Base-by-base conservation (phyloP, 2,888 invertebrate genomes). In the Drosophila rubida region DNA sequence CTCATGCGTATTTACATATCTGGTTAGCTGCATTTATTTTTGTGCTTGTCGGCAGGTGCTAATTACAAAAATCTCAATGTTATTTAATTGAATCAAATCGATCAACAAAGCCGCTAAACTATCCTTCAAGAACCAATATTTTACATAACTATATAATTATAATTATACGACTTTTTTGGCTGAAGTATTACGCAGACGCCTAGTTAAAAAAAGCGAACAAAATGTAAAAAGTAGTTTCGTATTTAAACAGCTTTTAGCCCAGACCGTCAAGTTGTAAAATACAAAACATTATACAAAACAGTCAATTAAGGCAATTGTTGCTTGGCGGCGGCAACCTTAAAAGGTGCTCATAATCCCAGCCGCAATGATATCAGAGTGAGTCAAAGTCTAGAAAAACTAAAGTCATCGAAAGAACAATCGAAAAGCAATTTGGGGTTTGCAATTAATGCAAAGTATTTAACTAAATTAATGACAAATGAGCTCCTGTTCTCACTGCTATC, bases 381-480 rank as follows among this genome's bases (percentile, higher is more conserved):
- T 37, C 35, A 30, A 54, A 44, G 42, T 53, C 42, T 19, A 23
- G 9, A 13, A 42, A 19, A 61, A 45, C 35, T 48, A 39, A 35
- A 46, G 23, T 35, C 41, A 55, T 51, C 50, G 44, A 22, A 14
- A 22, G 9, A 66, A 41, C 61, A 64, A 75, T 80, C 80, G 51
- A 75, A 67, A 32, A 69, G 13, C 81, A 75, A 83, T 70, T 69
- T 68, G 68, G 73, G 22, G 41, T 73, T 78, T 69, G 42, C 73
- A 58, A 25, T 25, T 63, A 62, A 58, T 44, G 61, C 35, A 14
- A 19, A 2, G 23, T 3, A 19, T 37, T 35, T 19, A 16, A 6
- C 11, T 30, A 14, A 76, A 39, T 51, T 60, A 64, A 71, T 71
- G 63, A 71, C 66, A 59, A 80, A 65, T 71, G 45, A 54, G 42